Conservation (phyloP, 1,140 invertebrate genomes). For the Bombus sibiricus region DNA sequence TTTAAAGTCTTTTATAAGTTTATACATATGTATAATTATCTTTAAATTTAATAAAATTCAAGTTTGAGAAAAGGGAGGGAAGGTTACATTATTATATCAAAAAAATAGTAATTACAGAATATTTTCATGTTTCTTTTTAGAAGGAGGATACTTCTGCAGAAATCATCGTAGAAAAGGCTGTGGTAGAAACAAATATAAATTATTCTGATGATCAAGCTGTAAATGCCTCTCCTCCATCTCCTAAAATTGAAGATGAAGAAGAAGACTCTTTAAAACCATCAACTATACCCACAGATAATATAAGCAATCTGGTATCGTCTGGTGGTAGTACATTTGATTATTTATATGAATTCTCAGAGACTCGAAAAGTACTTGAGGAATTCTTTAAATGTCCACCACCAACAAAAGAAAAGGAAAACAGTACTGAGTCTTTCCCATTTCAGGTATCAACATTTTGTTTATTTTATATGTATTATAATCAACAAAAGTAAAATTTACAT, state of each 20-base stretch:
- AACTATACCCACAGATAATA: slow-evolving; percentile 75
- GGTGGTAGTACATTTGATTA: slow-evolving; percentile 89
- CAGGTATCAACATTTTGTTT: slow-evolving; percentile 76
- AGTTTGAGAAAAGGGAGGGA: neutral
- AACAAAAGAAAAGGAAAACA: slow-evolving; percentile 84
- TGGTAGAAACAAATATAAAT: slow-evolving; percentile 73
- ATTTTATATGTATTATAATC: neutral
- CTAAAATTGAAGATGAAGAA: slow-evolving; percentile 71
- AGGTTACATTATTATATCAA: neutral
- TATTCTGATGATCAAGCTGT: slow-evolving; percentile 68
- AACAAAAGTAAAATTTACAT: neutral
- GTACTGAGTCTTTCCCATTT: slow-evolving; percentile 79
- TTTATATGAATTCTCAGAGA: slow-evolving; percentile 95
- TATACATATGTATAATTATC: neutral
- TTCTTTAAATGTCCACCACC: slow-evolving; percentile 92
- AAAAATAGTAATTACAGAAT: neutral
- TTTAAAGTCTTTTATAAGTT: neutral
- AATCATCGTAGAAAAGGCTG: slow-evolving; percentile 75
- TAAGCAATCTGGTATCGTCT: slow-evolving; percentile 78
- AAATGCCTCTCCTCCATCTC: slow-evolving; percentile 60
- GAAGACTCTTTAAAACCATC: slow-evolving; percentile 77
- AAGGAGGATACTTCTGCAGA: slow-evolving; percentile 76
- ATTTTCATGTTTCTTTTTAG: slow-evolving; percentile 54
- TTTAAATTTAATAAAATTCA: too few relatives aligned
- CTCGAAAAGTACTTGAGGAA: slow-evolving; percentile 94